phyloP scores from a whole-genome alignment of 1,140 invertebrate species.

The Leptinotarsa undecemlineata region DNA sequence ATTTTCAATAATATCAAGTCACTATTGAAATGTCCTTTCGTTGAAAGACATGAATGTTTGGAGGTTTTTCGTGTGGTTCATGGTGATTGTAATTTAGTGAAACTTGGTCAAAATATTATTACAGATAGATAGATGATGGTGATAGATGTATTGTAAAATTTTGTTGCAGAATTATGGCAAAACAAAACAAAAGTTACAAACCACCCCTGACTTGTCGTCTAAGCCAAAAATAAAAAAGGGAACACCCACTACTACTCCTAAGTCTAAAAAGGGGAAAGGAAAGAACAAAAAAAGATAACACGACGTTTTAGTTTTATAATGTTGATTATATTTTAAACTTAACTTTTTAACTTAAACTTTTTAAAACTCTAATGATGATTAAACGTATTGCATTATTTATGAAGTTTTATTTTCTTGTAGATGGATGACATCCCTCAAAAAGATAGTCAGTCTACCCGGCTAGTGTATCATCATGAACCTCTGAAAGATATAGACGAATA shows the following conservation, averaged over 20 bases:
- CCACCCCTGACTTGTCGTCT: neutral
- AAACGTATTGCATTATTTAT: neutral
- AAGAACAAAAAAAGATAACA: neutral
- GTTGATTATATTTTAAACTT: neutral
- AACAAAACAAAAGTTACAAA: constrained; percentile 21
- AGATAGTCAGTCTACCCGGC: neutral
- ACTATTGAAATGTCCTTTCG: neutral
- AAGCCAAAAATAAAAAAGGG: neutral
- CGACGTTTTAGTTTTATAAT: neutral
- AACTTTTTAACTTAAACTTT: too few species aligned
- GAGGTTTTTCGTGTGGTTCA: neutral
- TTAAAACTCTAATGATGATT: neutral
- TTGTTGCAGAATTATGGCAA: constrained; percentile 13
- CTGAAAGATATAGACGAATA: constrained; percentile 8
- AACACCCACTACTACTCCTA: neutral
- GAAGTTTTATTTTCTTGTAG: constrained; percentile 7
- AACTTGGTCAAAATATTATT: neutral
- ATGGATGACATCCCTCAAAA: constrained; percentile 7
- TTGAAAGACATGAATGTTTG: neutral
- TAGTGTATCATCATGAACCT: constrained; percentile 2
- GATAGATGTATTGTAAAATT: neutral
- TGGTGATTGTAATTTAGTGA: neutral
- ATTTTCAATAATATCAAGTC: neutral
- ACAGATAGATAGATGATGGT: neutral
- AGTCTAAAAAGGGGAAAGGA: neutral